phyloP scores from a whole-genome alignment of 2,797 vertebrate genomes.

The Cynodonichthys magdalenae region DNA sequence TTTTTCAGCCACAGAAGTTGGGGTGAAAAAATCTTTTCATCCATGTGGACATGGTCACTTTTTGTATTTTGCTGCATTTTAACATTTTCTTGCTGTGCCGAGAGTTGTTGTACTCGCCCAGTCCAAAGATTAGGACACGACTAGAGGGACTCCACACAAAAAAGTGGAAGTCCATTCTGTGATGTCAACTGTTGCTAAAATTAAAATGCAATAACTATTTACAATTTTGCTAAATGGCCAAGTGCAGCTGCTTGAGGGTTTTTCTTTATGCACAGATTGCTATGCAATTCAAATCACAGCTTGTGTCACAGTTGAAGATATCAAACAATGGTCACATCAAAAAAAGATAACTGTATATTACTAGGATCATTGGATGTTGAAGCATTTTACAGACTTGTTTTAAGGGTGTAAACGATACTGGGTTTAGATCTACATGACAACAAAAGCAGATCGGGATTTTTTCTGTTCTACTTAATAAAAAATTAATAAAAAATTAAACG shows the following conservation, averaged over 20 bases:
- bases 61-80: too few species aligned
- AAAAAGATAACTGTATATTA: slow-evolving; percentile 9
- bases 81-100: too few species aligned
- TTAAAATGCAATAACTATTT: slow-evolving; percentile 19
- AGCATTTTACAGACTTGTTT: slow-evolving; percentile 4
- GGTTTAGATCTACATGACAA: slow-evolving; percentile 12
- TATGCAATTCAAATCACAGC: slow-evolving; percentile 39
- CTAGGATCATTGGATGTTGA: slow-evolving; percentile 25
- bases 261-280: slow-evolving; percentile 39
- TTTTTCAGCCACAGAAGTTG: too few species aligned
- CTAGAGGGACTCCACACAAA: background rate
- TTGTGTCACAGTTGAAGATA: background rate
- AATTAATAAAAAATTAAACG: too few species aligned
- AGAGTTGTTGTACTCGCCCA: too few species aligned
- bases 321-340: slow-evolving; percentile 4
- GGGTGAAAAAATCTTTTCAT: too few species aligned
- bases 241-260: slow-evolving; percentile 23
- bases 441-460: slow-evolving; percentile 17
- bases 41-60: too few species aligned
- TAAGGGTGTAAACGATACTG: slow-evolving; percentile 11
- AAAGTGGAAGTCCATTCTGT: slow-evolving; percentile 10
- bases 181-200: slow-evolving; percentile 12
- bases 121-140: background rate
- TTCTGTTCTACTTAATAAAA: slow-evolving; percentile 1
- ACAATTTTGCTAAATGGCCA: slow-evolving; percentile 20